Conservation (phyloP, 2,113 vertebrate species). For the Gobio gobio region DNA sequence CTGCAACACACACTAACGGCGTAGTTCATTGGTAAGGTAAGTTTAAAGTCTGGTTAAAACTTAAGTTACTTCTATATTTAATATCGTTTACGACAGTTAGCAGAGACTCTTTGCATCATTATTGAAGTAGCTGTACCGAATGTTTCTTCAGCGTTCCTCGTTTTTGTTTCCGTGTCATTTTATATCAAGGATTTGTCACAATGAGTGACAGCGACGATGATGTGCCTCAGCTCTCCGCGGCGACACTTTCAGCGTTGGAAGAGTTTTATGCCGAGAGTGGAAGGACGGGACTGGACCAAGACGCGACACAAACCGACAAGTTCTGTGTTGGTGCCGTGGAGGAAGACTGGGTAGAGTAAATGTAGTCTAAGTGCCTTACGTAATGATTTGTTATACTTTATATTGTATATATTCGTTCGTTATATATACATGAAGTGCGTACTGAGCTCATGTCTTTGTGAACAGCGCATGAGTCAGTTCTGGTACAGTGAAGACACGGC, state of each 20-base stretch:
- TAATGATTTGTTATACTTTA: not conserved
- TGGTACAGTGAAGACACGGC: slow-evolving; percentile 94
- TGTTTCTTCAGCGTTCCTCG: not conserved
- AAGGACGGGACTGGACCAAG: slow-evolving; percentile 45
- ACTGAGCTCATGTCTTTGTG: not conserved
- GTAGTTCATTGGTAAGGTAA: not conserved
- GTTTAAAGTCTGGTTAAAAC: not conserved
- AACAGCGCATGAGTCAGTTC: slow-evolving; percentile 94
- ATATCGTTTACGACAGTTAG: not conserved
- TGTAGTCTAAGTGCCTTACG: not conserved
- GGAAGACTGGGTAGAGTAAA: slow-evolving; percentile 89
- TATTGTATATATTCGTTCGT: not conserved
- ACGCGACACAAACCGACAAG: slow-evolving; percentile 58
- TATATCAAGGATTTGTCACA: not conserved
- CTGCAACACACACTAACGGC: no score
- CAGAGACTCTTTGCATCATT: not conserved
- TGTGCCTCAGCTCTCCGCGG: slow-evolving; percentile 82
- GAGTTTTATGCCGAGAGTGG: slow-evolving; percentile 87
- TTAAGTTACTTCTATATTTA: not conserved
- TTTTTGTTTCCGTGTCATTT: not conserved
- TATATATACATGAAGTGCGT: not conserved
- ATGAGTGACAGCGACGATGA: slow-evolving; percentile 87
- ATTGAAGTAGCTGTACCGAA: not conserved
- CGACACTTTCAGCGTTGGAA: slow-evolving; percentile 86
- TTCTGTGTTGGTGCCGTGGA: slow-evolving; percentile 83